Base-by-base conservation (phyloP, 1,140 invertebrate species). In the Amphibalanus amphitrite region DNA sequence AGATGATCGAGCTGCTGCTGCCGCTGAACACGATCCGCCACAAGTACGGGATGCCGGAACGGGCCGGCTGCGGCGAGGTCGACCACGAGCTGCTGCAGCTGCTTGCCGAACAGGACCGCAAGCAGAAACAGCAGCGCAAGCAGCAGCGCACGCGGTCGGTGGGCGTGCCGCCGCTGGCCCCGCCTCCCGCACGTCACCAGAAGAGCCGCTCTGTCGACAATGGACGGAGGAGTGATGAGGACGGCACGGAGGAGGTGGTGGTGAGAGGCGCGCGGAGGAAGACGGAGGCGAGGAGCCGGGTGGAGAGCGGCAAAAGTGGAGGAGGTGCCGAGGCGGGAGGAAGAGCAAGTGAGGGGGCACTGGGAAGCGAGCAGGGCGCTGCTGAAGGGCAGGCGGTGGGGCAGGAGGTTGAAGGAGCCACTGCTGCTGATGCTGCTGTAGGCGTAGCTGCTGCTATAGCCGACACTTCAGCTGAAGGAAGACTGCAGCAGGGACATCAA, bases 11-110 rank as follows among this genome's bases (percentile, higher is more conserved):
- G 28, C 65, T 67, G 3, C 65, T 67, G 28, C 65, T 67, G 17
- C 65, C 65, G 4, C 65, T 67, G 3, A 67, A 67, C 65, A 67
- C 65, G 10, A 67, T 67, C 65, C 65, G 65, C 6, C 65, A 67
- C 65, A 67, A 67, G 65, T 67, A 67, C 65, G 65, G 65, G 3
- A 67, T 67, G 65, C 65, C 65, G n/a, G 65, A 67, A 17, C 65
- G 65, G 26, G 28, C 28, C 26, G 65, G 65, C 65, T 26, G 26
- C 65, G 65, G 65, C n/a, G 65, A 67, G 65, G 28, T 67, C 17
- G 4, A 25, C 65, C n/a, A 10, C n/a, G 65, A 67, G 26, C 65
- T 67, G n/a, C 65, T 67, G 28, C 3, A 67, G 26, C 15, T 28
- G n/a, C 65, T 67, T 1, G 65, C 65, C 65, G 65, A 26, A 0